These are phyloP conservation scores for Chrosomus eos DNA, from an alignment of 2,797 vertebrate species.

Conservation along the genomic window DNA sequence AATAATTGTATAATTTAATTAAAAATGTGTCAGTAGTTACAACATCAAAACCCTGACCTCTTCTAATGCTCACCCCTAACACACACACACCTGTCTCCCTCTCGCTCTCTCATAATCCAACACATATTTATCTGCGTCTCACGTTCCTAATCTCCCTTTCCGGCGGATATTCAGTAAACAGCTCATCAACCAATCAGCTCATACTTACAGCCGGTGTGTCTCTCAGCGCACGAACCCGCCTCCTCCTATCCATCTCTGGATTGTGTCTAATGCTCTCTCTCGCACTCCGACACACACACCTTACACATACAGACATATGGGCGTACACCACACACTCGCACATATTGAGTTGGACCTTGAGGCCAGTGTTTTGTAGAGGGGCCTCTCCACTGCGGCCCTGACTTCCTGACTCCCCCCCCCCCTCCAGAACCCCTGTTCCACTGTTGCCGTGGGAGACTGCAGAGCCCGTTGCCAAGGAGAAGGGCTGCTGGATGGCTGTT, in stretches of 20 bases:
- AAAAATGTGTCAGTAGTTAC: background rate
- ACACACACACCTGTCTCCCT: background rate
- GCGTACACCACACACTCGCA: slow-evolving; percentile 47
- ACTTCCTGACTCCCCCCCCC: slow-evolving; percentile 81
- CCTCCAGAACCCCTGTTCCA: slow-evolving; percentile 77
- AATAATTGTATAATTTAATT: too few species aligned
- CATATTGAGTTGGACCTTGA: slow-evolving; percentile 75
- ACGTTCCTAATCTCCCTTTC: slow-evolving; percentile 15
- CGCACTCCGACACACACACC: slow-evolving; percentile 40
- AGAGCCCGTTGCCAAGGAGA: slow-evolving; percentile 85
- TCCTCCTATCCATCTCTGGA: slow-evolving; percentile 32
- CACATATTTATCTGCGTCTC: slow-evolving; percentile 5
- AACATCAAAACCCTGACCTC: slow-evolving; percentile 5
- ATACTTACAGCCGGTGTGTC: slow-evolving; percentile 7
- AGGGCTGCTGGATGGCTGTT: slow-evolving; percentile 82
- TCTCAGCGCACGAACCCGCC: slow-evolving; percentile 28
- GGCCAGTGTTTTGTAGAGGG: slow-evolving; percentile 79
- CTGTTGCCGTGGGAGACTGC: slow-evolving; percentile 87
- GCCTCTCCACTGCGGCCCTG: slow-evolving; percentile 79
- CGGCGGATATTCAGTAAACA: slow-evolving; percentile 17
- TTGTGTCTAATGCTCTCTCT: slow-evolving; percentile 41
- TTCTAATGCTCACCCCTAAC: background rate
- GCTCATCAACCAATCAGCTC: slow-evolving; percentile 41
- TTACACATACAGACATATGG: slow-evolving; percentile 51
- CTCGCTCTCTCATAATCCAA: slow-evolving; percentile 23